Conservation (phyloP, 2,888 invertebrate species). For the Trimorus sp. region DNA sequence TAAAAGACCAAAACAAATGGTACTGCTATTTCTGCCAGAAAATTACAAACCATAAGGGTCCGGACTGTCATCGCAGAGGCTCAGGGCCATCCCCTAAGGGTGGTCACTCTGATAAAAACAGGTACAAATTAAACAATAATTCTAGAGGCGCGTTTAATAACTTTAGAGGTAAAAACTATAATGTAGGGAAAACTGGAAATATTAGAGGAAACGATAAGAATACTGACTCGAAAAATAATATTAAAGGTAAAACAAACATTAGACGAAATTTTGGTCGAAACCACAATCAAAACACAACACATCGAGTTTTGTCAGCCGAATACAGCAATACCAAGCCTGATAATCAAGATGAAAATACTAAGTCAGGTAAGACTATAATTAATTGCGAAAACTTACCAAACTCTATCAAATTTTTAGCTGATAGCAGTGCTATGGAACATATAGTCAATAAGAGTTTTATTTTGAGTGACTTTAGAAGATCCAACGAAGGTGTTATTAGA, state of each 20-base stretch:
- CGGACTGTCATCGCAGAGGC: neutral
- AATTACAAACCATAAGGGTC: neutral
- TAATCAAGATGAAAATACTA: neutral
- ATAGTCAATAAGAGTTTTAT: slow-evolving; percentile 10
- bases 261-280: neutral
- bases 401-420: slow-evolving; percentile 3
- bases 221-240: neutral
- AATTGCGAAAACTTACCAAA: neutral
- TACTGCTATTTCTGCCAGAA: slow-evolving; percentile 5
- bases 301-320: neutral
- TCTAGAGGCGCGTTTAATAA: neutral
- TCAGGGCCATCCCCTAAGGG: neutral
- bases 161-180: neutral
- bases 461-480: slow-evolving; percentile 1
- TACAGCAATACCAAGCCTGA: neutral
- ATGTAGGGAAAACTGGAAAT: neutral
- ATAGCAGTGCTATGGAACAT: slow-evolving; percentile 8
- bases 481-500: too few relatives aligned
- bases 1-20: neutral
- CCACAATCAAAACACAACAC: neutral
- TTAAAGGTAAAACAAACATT: neutral
- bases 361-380: neutral
- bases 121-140: slow-evolving; percentile 5
- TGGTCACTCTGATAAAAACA: neutral
- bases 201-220: neutral